Base-by-base conservation (phyloP, 53 echinoderm and acorn worm genomes). In the Astropecten irregularis region DNA sequence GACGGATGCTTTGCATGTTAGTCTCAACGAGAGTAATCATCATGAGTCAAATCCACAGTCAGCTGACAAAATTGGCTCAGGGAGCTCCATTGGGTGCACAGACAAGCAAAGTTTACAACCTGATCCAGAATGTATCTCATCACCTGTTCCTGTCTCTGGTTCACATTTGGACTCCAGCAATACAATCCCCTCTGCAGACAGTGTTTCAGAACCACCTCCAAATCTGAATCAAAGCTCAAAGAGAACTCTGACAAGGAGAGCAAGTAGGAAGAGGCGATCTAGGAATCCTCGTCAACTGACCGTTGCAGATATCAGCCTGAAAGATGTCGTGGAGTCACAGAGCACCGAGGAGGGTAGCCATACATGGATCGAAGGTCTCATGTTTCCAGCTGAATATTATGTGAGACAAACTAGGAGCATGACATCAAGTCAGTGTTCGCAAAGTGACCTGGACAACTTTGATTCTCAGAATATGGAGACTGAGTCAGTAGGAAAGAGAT, bases 321-420 rank as follows among this genome's bases (percentile, higher is more conserved):
- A 93, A 38, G 93, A 88, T 18, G 82, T 88, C 31, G 82, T 69
- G n/a, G 49, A 87, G 30, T 83, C 74, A 0, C 89, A 93, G 84
- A 90, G 50, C 71, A 65, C 62, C 31, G 71, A 88, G 35, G 72
- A 88, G 14, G 89, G 89, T 13, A 86, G 68, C 33, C 95, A 95
- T 33, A 91, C 88, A 18, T 91, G 87, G 87, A 86, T 95, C n/a
- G 95, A 95, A 33, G 95, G 91, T 13, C 68, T 95, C 65, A 86
- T 89, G 77, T 95, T 82, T 84, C 95, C 95, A 16, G 95, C 73
- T 11, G 95, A 95, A 77, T 95, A 95, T 60, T 95, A 95, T 84
- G 91, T 95, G 35, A 83, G 95, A 51, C 89, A 84, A 25, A 95
- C 95, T 8, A 86, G 95, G 51, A 95, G 95, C 70, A 95, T 95